Evolutionary conservation across 1,140 invertebrate species (phyloP), one percentile per base, ranked within the genome.

Genomic region (Tetranychus cinnabarinus): DNA sequence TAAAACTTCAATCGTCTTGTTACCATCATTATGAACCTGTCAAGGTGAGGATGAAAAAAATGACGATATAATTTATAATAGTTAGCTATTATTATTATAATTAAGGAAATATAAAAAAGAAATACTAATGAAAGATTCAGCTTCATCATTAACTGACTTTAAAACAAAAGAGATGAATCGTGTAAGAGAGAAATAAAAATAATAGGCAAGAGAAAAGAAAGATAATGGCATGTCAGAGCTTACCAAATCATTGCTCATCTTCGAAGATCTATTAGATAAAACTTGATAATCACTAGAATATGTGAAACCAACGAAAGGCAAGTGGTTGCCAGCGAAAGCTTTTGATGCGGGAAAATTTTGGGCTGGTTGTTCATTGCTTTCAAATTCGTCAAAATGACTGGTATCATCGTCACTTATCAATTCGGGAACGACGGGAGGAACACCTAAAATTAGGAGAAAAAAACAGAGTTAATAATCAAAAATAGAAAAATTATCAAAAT

Each of bases 261-360:
- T 56, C 2, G 15, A n/a, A 36, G 8, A 56, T 56, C 55, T 33
- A 31, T 33, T 15, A 10, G 57, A 58, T 46, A 64, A 48, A 46
- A 64, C 35, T 42, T 62, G 56, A 60, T 64, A 57, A 62, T 64
- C 63, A 56, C 56, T 84, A 55, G 87, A 90, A 70, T 95, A 98
- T 0, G 95, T 97, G 70, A 99, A 99, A 8, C 95, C 92, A 61
- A 98, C 88, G 75, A 99, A 99, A 23, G 95, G 92, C 63, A 99
- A 76, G 75, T 98, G 92, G 76, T 98, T 97, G 50, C 91, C 96
- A 61, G 88, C 88, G 75, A 98, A 98, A 42, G 89, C 88, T 77
- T 96, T 97, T 36, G 92, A 89, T 61, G 85, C 78, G 10, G 92
- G 87, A 75, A 98, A 98, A 55, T 60, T 82, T 72, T 95, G 88